phyloP scores from a whole-genome alignment of 2,113 vertebrate species.

The Tretioscincus oriximinensis region DNA sequence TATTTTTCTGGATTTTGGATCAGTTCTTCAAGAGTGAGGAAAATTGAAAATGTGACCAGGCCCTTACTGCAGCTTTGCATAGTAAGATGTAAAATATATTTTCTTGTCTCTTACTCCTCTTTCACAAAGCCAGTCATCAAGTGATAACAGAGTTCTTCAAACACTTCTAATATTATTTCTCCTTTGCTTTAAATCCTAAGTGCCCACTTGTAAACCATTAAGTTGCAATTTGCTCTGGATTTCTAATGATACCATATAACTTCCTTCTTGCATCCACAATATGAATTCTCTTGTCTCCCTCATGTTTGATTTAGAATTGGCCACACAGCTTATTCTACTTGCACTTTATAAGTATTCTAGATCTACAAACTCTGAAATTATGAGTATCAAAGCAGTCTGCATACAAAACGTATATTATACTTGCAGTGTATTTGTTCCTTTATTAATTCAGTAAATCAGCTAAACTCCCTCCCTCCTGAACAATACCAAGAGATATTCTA shows the following conservation, averaged over 20 bases:
- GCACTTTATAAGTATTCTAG: slow-evolving; percentile 8
- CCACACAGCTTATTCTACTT: slow-evolving; percentile 3
- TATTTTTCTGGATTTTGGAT: background rate
- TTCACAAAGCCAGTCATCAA: slow-evolving; percentile 27
- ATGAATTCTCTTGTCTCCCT: slow-evolving; percentile 7
- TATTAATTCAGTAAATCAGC: slow-evolving; percentile 5
- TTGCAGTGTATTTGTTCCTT: background rate
- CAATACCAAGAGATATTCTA: background rate
- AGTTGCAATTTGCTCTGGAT: background rate
- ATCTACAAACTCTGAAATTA: background rate
- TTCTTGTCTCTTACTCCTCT: slow-evolving; percentile 1
- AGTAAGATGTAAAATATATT: slow-evolving; percentile 5
- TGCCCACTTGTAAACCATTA: slow-evolving; percentile 9
- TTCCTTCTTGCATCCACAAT: slow-evolving; percentile 31
- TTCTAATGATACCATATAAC: slow-evolving; percentile 36
- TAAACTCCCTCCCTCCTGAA: background rate
- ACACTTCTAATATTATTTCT: background rate
- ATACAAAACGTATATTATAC: background rate
- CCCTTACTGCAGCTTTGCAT: background rate
- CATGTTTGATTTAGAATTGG: slow-evolving; percentile 17
- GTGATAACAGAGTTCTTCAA: slow-evolving; percentile 8
- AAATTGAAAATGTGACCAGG: too few species aligned
- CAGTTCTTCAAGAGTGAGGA: too few species aligned
- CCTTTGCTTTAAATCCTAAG: slow-evolving; percentile 3
- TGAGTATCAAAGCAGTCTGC: slow-evolving; percentile 14